A percentile compares a stretch with the other conserved stretches of the same genome.
Conservation (phyloP, 2,797 vertebrate species). For the Melanitta fusca region DNA sequence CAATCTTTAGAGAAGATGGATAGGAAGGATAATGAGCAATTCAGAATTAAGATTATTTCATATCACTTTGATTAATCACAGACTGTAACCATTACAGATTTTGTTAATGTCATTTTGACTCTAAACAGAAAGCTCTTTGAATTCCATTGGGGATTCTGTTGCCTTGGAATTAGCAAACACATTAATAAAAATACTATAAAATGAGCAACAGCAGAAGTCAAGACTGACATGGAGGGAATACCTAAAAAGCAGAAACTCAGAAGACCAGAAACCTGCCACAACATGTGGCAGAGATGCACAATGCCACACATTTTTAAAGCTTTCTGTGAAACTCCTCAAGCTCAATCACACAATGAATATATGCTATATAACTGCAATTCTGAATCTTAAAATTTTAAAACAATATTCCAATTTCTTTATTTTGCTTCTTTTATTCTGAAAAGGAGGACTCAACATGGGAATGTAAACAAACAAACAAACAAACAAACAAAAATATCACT, state of each 20-base stretch:
- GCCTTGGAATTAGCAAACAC: not conserved
- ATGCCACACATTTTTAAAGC: not conserved
- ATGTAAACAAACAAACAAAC: not conserved
- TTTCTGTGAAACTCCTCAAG: not conserved
- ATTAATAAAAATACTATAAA: conserved; percentile 13
- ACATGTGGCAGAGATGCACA: not conserved
- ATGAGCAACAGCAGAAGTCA: not conserved
- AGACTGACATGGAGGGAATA: not conserved
- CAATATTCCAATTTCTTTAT: not conserved
- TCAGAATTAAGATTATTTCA: not conserved
- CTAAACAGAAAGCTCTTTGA: not conserved
- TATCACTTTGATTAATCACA: not conserved
- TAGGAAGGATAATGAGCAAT: not conserved
- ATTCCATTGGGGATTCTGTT: not conserved
- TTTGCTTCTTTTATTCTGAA: not conserved
- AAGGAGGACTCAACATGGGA: not conserved
- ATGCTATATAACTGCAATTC: not conserved
- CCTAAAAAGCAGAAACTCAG: not conserved
- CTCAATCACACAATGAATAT: not conserved
- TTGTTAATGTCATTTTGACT: not conserved
- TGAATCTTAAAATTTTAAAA: not conserved
- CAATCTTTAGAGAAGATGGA: not conserved
- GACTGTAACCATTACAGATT: not conserved
- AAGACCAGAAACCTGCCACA: not conserved
- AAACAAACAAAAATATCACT: not conserved